phyloP scores from a whole-genome alignment of 2,797 vertebrate genomes.

The Dromococcyx pavoninus region DNA sequence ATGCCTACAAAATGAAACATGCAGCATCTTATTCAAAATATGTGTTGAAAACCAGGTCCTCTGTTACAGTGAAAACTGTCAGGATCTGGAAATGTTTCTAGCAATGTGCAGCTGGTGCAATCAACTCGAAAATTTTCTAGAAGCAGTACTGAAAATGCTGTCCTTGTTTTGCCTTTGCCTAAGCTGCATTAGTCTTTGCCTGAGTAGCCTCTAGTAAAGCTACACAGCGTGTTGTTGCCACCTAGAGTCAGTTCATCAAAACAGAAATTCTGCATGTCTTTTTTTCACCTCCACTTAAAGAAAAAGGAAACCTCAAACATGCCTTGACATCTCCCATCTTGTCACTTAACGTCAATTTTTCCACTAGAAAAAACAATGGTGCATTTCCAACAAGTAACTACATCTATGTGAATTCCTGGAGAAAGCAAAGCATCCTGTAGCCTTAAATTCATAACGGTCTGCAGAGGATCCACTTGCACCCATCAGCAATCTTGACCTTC shows the following conservation, averaged over 20 bases:
- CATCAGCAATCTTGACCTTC: background rate
- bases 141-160: background rate
- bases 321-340: background rate
- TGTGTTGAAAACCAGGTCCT: background rate
- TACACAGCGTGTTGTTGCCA: constrained; percentile 64
- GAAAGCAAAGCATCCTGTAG: background rate
- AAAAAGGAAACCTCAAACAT: background rate
- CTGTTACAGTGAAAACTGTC: background rate
- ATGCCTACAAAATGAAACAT: background rate
- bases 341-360: fast-evolving
- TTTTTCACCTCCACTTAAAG: background rate
- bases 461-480: background rate
- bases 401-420: fast-evolving
- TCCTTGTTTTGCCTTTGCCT: background rate
- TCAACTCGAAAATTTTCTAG: constrained; percentile 31
- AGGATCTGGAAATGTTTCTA: constrained; percentile 10
- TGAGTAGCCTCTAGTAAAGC: background rate
- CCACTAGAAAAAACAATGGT: background rate
- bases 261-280: background rate
- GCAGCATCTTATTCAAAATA: background rate
- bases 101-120: background rate
- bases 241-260: constrained; percentile 59
- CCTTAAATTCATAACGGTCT: background rate
- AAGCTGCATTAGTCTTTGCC: background rate
- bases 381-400: background rate